Evolutionary conservation across 2,797 vertebrate genomes (phyloP).

Genomic region (Phaenicophaeus curvirostris): DNA sequence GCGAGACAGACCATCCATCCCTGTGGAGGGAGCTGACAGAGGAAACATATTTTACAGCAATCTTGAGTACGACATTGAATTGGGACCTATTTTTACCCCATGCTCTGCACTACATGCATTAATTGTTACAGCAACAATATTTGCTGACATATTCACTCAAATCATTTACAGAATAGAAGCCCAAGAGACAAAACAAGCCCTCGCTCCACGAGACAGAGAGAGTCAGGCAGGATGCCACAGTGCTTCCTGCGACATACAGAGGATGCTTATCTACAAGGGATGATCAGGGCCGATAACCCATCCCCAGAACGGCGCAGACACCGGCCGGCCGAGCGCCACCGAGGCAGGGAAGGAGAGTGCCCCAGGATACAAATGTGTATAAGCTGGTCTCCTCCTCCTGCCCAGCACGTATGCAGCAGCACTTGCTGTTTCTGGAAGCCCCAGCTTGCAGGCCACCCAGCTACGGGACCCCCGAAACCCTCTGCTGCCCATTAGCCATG

Average conservation of each 20-base stretch:
- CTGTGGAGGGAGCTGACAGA: conserved; percentile 14
- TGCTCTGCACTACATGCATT: not conserved
- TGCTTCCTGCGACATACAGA: conserved; percentile 25
- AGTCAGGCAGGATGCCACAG: conserved; percentile 31
- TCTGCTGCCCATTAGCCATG: not conserved
- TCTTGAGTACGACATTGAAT: not conserved
- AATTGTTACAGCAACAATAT: conserved; percentile 1
- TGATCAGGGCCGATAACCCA: not conserved
- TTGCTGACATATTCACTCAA: conserved; percentile 5
- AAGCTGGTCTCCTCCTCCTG: not conserved
- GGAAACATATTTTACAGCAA: conserved; percentile 17
- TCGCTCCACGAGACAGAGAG: not conserved
- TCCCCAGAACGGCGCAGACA: not conserved
- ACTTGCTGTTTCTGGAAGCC: not conserved
- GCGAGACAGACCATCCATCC: not conserved
- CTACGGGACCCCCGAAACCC: not conserved
- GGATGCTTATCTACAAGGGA: not conserved
- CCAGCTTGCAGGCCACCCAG: rapidly evolving
- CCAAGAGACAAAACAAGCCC: conserved; percentile 24
- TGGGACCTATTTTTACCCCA: not conserved
- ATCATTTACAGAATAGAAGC: not conserved
- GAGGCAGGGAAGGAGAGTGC: not conserved
- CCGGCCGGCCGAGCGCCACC: rapidly evolving
- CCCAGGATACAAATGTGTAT: rapidly evolving
- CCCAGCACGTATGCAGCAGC: rapidly evolving